These are phyloP conservation scores for Drosophila leontia DNA, from an alignment of 1,140 invertebrate species.

Conservation along the genomic window DNA sequence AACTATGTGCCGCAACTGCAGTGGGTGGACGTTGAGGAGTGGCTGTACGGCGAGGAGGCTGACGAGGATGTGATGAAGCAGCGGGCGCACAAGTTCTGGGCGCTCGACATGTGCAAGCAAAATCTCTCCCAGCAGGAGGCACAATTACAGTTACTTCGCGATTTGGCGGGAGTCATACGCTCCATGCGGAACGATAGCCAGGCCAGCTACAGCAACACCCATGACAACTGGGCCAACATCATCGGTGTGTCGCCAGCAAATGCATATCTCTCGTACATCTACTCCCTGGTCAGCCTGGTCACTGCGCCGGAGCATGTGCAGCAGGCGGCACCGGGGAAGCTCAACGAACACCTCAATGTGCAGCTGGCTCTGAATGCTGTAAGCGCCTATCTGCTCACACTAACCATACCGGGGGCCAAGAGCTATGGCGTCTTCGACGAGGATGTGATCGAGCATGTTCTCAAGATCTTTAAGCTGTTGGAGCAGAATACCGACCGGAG, in stretches of 20 bases:
- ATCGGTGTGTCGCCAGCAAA: constrained; percentile 53
- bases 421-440: constrained; percentile 78
- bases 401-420: constrained; percentile 81
- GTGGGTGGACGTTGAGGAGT: constrained; percentile 65
- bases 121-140: constrained; percentile 44
- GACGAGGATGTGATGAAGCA: constrained; percentile 3
- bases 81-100: constrained; percentile 43
- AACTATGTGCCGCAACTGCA: constrained; percentile 41
- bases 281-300: constrained; percentile 57
- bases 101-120: constrained; percentile 46
- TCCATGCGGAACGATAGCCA: constrained; percentile 52
- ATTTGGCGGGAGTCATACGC: constrained; percentile 67
- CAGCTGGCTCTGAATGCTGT: constrained; percentile 68
- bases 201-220: constrained; percentile 56
- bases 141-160: constrained; percentile 60
- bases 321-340: constrained; percentile 1
- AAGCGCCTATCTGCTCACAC: constrained; percentile 67
- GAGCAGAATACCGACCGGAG: constrained; percentile 45
- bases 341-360: constrained; percentile 55
- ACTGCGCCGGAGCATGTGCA: constrained; percentile 30
- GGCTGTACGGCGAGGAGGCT: constrained; percentile 45
- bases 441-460: constrained; percentile 70
- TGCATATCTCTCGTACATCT: constrained; percentile 72
- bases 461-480: constrained; percentile 61
- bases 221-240: constrained; percentile 75